Evolutionary conservation across 2,113 vertebrate genomes (phyloP).

Genomic region (Acrocephalus kingi): DNA sequence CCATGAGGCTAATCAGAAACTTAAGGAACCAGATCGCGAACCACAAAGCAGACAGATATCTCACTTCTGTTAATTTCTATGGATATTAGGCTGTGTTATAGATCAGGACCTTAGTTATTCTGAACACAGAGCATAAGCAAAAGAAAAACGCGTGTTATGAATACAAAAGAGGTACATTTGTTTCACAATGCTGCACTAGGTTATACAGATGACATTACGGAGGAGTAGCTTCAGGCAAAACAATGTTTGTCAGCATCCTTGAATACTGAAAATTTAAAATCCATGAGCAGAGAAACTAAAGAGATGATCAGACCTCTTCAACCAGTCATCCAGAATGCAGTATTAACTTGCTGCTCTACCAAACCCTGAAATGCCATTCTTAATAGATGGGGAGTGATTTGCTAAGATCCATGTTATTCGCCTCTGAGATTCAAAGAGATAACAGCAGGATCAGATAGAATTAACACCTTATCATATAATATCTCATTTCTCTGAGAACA

Average conservation of each 20-base stretch:
- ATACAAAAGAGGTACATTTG: not conserved
- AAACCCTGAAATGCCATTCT: constrained; percentile 45
- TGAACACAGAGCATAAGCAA: not conserved
- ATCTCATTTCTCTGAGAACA: not conserved
- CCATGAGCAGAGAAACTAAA: not conserved
- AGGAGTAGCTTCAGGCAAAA: not conserved
- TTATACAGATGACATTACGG: not conserved
- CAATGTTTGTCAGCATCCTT: not conserved
- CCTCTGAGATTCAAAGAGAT: constrained; percentile 14
- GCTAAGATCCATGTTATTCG: not conserved
- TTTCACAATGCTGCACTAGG: not conserved
- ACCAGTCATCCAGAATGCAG: not conserved
- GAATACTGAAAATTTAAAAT: constrained; percentile 5
- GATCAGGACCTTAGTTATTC: not conserved
- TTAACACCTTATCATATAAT: not conserved
- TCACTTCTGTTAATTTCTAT: not conserved
- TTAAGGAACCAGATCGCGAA: not conserved
- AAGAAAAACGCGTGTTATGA: not conserved
- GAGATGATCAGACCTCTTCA: constrained; percentile 1
- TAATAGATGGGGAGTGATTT: constrained; percentile 9
- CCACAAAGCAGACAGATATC: not conserved
- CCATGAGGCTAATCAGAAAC: not conserved
- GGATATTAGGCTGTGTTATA: not conserved
- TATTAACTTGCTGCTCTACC: constrained; percentile 51
- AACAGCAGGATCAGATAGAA: constrained; percentile 28